Percentiles rank a stretch among this genome's conserved stretches.
These are phyloP conservation scores for Porites cylindrica DNA, from an alignment of 92 coral and sea anemone species.

Conservation along the genomic window DNA sequence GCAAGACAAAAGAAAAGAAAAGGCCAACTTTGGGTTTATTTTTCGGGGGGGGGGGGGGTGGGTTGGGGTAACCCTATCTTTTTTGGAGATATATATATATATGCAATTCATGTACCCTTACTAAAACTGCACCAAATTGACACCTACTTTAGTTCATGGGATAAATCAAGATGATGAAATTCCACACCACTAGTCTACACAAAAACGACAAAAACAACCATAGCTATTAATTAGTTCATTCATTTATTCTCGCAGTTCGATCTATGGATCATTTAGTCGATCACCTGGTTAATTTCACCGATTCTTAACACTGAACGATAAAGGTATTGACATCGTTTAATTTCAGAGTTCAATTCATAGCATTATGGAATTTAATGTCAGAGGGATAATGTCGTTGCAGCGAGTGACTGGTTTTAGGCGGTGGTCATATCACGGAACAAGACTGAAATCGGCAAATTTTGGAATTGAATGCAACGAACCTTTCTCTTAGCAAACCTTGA, in stretches of 20 bases:
- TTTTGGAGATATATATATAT: no score
- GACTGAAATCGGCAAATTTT: neutral
- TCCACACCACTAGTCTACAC: no score
- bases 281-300: constrained; percentile 20
- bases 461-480: neutral
- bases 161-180: no score
- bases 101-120: no score
- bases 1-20: no score
- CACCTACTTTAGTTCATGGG: no score
- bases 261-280: neutral
- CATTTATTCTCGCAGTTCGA: neutral
- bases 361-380: constrained; percentile 27
- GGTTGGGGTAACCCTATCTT: no score
- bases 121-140: no score
- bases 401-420: constrained; percentile 30
- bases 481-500: neutral
- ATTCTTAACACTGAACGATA: neutral
- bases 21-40: no score
- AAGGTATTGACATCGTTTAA: constrained; percentile 19
- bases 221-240: no score
- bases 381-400: constrained; percentile 18
- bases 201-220: no score
- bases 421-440: constrained; percentile 6
- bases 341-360: constrained; percentile 5
- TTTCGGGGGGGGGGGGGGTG: no score